phyloP scores from a whole-genome alignment of 2,113 vertebrate genomes.

The Amblyopsis rosae region DNA sequence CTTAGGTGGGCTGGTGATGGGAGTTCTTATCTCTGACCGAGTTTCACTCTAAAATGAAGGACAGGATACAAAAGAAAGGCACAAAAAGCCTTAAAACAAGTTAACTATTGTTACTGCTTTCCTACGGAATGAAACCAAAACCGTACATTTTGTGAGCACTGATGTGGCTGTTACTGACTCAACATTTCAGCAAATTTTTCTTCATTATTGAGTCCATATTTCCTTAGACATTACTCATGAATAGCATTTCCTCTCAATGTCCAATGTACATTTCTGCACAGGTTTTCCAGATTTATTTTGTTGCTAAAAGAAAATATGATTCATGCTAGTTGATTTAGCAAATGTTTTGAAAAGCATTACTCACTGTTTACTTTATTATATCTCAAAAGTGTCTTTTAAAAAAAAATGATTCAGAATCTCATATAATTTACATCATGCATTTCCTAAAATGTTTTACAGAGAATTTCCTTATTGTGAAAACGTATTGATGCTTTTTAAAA shows the following conservation, averaged over 20 bases:
- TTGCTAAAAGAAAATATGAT: too few species aligned
- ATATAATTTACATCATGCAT: not conserved
- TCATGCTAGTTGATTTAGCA: not conserved
- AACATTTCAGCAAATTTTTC: not conserved
- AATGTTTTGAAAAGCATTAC: not conserved
- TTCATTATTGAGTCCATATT: too few species aligned
- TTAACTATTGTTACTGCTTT: constrained; percentile 56
- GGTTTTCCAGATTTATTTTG: too few species aligned
- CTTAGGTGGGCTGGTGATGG: constrained; percentile 23
- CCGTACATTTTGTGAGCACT: constrained; percentile 24
- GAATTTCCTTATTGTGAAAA: not conserved
- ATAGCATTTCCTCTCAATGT: constrained; percentile 7
- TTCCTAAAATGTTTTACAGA: not conserved
- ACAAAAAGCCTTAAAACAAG: constrained; percentile 60
- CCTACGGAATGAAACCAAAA: constrained; percentile 54
- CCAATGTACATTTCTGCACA: too few species aligned
- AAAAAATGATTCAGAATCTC: constrained; percentile 1
- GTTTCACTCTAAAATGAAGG: constrained; percentile 56
- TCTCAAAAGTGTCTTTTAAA: not conserved
- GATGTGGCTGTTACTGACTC: not conserved
- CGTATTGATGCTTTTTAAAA: not conserved
- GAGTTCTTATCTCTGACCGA: constrained; percentile 59
- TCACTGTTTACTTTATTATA: not conserved
- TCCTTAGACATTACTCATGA: not conserved
- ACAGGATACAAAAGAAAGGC: constrained; percentile 32